A percentile compares a stretch with the other conserved stretches of the same genome.
phyloP scores from a whole-genome alignment of 2,797 vertebrate species.

The Lacerta agilis region DNA sequence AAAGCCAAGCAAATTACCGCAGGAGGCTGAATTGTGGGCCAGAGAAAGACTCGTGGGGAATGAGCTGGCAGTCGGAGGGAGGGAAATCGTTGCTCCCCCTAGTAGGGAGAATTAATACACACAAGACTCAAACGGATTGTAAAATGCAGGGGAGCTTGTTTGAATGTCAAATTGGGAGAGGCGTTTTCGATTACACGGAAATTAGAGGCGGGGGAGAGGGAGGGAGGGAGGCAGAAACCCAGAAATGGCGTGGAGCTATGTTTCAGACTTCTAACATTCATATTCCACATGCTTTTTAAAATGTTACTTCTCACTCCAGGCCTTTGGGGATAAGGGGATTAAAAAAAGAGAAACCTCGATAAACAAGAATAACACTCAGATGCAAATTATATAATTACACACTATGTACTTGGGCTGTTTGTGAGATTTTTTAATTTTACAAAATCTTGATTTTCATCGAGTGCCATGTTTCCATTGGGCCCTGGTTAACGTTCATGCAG shows the following conservation, averaged over 20 bases:
- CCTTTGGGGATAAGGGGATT: slow-evolving; percentile 24
- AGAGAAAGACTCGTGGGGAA: slow-evolving; percentile 58
- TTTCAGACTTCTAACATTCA: background rate
- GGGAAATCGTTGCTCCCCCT: slow-evolving; percentile 65
- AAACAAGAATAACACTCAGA: slow-evolving; percentile 1
- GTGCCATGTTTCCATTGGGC: background rate
- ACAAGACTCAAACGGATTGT: slow-evolving; percentile 51
- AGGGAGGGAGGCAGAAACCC: background rate
- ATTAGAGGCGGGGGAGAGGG: background rate
- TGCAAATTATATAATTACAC: slow-evolving; percentile 25
- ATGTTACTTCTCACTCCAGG: background rate
- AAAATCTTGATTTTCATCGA: background rate
- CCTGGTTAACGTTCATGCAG: background rate
- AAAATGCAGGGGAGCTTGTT: slow-evolving; percentile 50
- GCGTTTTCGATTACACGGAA: slow-evolving; percentile 45
- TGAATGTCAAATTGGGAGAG: slow-evolving; percentile 56
- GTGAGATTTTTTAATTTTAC: background rate
- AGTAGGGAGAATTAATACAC: slow-evolving; percentile 68
- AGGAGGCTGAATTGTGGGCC: slow-evolving; percentile 67
- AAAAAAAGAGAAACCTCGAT: background rate
- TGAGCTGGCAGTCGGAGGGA: slow-evolving; percentile 61
- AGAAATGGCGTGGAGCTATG: background rate
- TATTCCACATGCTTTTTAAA: background rate
- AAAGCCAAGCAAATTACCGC: slow-evolving; percentile 68
- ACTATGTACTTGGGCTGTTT: background rate